These are phyloP conservation scores for Etheostoma cragini DNA, from an alignment of 2,113 vertebrate species.

Conservation along the genomic window DNA sequence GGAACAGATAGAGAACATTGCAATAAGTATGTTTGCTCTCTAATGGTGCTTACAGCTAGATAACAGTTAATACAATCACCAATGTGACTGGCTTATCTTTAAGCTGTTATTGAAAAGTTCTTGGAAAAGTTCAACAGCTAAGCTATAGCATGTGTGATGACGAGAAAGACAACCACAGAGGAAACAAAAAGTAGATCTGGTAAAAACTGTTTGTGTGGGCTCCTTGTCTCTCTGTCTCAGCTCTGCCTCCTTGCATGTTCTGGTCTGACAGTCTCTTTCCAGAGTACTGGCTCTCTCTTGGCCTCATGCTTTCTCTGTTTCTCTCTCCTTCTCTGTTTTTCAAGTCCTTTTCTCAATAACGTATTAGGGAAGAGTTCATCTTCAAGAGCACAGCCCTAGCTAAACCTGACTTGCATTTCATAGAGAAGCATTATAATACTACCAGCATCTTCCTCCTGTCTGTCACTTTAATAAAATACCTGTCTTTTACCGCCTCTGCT, in stretches of 20 bases:
- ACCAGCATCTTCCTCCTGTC: background rate
- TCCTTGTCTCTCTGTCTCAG: conserved; percentile 31
- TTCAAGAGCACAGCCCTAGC: background rate
- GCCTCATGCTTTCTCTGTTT: conserved; percentile 6
- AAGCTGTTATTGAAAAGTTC: conserved; percentile 68
- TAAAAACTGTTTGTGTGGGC: background rate
- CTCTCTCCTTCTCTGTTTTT: conserved; percentile 11
- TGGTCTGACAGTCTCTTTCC: conserved; percentile 14
- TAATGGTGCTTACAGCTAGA: conserved; percentile 63
- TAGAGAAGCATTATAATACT: background rate
- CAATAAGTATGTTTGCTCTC: conserved; percentile 75
- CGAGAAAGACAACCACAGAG: conserved; percentile 8
- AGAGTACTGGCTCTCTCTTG: conserved; percentile 16
- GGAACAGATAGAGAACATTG: conserved; percentile 64
- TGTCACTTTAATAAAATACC: conserved; percentile 40
- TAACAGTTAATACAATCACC: conserved; percentile 68
- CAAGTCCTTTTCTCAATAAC: conserved; percentile 46
- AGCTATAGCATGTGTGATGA: conserved; percentile 17
- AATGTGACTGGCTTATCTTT: conserved; percentile 62
- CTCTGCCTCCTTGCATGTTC: conserved; percentile 31
- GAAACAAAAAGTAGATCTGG: conserved; percentile 3
- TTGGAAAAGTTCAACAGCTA: conserved; percentile 55
- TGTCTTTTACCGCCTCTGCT: conserved; percentile 47
- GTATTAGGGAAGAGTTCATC: conserved; percentile 66
- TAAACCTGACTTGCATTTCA: conserved; percentile 60